Base-by-base conservation (phyloP, 1,140 invertebrate genomes). In the Copidosoma floridanum region DNA sequence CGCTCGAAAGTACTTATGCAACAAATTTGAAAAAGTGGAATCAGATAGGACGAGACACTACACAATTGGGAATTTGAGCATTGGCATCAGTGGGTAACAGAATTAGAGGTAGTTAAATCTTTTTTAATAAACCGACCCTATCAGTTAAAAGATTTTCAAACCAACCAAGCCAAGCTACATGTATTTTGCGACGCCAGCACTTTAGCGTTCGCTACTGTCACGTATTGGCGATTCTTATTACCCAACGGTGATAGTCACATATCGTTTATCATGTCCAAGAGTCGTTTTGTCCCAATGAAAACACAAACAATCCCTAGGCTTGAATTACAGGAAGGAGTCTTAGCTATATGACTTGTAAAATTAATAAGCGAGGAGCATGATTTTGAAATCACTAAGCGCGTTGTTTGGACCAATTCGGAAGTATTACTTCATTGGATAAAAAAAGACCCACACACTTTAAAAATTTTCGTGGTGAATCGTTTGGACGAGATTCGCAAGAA, bases 161-260 rank as follows among this genome's bases (percentile, higher is more conserved):
- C 3, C 23, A 32, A 16, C 2, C n/a, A 20, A 23, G 2, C 43
- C 1, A 41, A 69, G 29, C 29, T 72, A 23, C 71, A 78, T 61
- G 51, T 69, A 0, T 76, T 76, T 56, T 63, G 57, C 27, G 75
- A 75, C 18, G 72, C 73, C 1, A 73, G 72, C 26, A 54, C 69
- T 27, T 43, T 65, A 20, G 70, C 70, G 0, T 75, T 67, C 52
- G 67, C 68, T 1, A 57, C 68, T 0, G 70, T 62, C 2, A 61
- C 61, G 12, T 78, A 72, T 50, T 68, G 67, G 60, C 27, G 71
- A 27, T 20, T 37, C 37, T 35, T 7, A 4, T 26, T 51, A 12
- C 16, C 3, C 10, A 32, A 51, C 2, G 26, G n/a, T 35, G n/a
- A 8, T 14, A 20, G 2, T 37, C 16, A 37, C 21, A 20, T 23